Base-by-base conservation (phyloP, 2,888 invertebrate genomes). In the Nymphalis urticae region DNA sequence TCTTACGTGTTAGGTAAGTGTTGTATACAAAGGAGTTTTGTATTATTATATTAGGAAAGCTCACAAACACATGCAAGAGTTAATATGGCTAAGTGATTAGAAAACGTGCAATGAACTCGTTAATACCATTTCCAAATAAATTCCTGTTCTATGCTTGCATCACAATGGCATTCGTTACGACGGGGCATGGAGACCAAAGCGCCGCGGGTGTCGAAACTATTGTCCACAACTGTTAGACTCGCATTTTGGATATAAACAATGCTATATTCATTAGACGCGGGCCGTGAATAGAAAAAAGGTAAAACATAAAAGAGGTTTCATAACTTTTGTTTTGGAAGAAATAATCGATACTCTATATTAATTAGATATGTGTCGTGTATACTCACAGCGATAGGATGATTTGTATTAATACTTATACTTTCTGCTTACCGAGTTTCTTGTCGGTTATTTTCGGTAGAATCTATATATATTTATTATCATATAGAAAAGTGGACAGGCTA, bases 141-240 rank as follows among this genome's bases (percentile, higher is more conserved):
- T 48, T 13, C 13, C 8, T 48, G 13, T 36, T 62, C 56, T 62
- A 13, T 17, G 61, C 32, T 48, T 27, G n/a, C 21, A 24, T 48
- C 48, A 67, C 62, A 62, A 67, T 62, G 56, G 62, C 54, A 48
- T 67, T 62, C 66, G 42, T 62, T 56, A 65, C 17, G 50, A 36
- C 19, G 36, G 50, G 65, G 32, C n/a, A 48, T 17, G n/a, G 36
- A 17, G 17, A 65, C 61, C 51, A 62, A 56, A 66, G 58, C 69
- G 51, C 69, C 62, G 69, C 69, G 69, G 65, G 69, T 62, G 56
- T 58, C 51, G 56, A 27, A 32, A 19, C 59, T 24, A 69, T 69
- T 69, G 65, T 62, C 59, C 61, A 47, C 69, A 66, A 69, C 69
- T 69, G 69, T 66, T 48, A 32, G 60, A 58, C 61, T 58, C 48